Percentiles rank a stretch among this genome's conserved stretches.
Conservation (phyloP, 2,797 vertebrate genomes). For the Denticeps clupeoides region DNA sequence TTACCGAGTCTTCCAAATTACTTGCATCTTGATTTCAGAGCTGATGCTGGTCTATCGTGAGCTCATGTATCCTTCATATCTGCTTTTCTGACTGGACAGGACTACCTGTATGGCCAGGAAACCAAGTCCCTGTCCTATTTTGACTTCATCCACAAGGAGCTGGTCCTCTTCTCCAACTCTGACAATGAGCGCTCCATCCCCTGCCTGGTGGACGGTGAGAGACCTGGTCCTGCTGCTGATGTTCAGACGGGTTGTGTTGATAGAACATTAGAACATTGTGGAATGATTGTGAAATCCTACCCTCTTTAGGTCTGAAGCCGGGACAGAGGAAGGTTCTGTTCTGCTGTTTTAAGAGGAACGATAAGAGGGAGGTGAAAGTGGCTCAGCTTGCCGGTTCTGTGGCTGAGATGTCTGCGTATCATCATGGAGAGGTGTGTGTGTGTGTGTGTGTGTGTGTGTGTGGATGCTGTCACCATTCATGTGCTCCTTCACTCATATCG, state of each 20-base stretch:
- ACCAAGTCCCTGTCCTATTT: constrained; percentile 81
- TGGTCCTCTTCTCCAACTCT: constrained; percentile 93
- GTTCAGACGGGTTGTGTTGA: too few relatives aligned
- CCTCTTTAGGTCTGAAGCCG: constrained; percentile 92
- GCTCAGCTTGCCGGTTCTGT: constrained; percentile 97
- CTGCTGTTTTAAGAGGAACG: constrained; percentile 90
- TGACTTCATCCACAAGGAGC: constrained; percentile 94
- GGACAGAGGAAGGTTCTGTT: constrained; percentile 95
- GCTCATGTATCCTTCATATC: neutral
- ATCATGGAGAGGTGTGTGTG: constrained; percentile 60
- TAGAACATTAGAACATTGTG: too few relatives aligned
- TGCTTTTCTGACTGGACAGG: constrained; percentile 50
- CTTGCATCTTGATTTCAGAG: too few relatives aligned
- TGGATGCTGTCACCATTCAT: too few relatives aligned
- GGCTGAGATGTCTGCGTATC: constrained; percentile 96
- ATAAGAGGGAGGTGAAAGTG: constrained; percentile 95
- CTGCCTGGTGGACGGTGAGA: constrained; percentile 86
- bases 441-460: too few relatives aligned
- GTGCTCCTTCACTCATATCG: too few relatives aligned
- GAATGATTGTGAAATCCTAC: too few relatives aligned
- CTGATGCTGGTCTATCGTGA: neutral
- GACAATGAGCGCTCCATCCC: constrained; percentile 95
- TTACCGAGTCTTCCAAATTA: too few relatives aligned
- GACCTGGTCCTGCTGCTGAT: too few relatives aligned
- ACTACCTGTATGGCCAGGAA: constrained; percentile 80